Percentiles rank a stretch among this genome's conserved stretches.
Conservation (phyloP, 2,113 vertebrate species). For the Rhea americana region DNA sequence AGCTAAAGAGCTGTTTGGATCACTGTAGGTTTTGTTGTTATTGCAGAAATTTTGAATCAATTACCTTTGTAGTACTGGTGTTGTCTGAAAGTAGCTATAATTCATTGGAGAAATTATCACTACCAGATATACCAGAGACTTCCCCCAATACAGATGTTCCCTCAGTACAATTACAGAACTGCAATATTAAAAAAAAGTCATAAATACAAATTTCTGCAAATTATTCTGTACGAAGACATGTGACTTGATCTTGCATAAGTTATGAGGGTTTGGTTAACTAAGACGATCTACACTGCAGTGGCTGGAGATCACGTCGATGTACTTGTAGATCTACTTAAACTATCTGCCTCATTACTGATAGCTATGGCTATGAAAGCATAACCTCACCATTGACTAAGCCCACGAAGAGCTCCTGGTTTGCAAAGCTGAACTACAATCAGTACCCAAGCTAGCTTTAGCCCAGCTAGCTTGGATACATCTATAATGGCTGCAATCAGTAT, state of each 20-base stretch:
- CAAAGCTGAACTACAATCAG: fast-evolving
- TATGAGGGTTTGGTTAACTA: not conserved
- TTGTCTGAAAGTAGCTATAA: not conserved
- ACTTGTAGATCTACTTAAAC: not conserved
- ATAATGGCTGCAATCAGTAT: not conserved
- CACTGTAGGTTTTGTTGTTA: not conserved
- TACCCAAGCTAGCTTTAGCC: not conserved
- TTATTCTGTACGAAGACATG: not conserved
- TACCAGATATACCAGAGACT: not conserved
- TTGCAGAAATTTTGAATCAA: not conserved
- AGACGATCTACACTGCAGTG: not conserved
- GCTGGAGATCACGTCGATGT: not conserved
- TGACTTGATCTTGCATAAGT: not conserved
- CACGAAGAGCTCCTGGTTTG: not conserved
- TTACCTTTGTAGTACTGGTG: not conserved
- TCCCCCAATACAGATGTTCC: not conserved
- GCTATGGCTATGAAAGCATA: not conserved
- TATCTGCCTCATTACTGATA: not conserved
- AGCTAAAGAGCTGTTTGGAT: not conserved
- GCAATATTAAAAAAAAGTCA: not conserved
- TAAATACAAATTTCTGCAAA: not conserved
- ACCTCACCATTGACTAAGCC: not conserved
- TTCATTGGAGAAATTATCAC: not conserved
- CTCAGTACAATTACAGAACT: not conserved
- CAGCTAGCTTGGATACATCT: fast-evolving